These are phyloP conservation scores for Chrysochloris asiatica DNA, from an alignment of 2,113 vertebrate genomes.

Conservation along the genomic window DNA sequence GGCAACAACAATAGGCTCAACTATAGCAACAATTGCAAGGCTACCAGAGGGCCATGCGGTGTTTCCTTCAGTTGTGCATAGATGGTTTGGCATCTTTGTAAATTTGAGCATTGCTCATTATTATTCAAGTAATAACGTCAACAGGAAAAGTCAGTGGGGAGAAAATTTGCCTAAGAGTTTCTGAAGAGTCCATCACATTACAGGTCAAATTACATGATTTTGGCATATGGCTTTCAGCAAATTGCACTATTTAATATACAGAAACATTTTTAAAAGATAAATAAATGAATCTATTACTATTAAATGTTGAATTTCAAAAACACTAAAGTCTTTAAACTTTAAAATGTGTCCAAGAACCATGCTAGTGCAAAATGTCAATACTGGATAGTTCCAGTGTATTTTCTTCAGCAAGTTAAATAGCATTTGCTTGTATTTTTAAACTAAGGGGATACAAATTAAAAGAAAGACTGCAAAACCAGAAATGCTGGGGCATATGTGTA, in stretches of 20 bases:
- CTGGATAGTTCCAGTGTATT: neutral
- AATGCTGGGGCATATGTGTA: neutral
- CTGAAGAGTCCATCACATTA: neutral
- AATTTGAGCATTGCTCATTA: neutral
- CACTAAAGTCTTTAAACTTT: neutral
- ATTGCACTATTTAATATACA: neutral
- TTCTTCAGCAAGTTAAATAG: slow-evolving; percentile 16
- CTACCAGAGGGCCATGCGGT: too few relatives aligned
- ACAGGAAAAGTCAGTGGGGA: neutral
- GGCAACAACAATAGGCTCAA: too few relatives aligned
- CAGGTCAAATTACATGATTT: neutral
- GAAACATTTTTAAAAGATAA: neutral
- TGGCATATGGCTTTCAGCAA: neutral
- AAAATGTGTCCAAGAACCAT: neutral
- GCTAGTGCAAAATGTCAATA: neutral
- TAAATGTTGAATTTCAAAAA: neutral
- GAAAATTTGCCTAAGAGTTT: neutral
- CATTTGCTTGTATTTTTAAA: neutral
- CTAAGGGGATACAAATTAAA: slow-evolving; percentile 6
- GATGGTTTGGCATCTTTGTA: too few relatives aligned
- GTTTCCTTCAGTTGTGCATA: too few relatives aligned
- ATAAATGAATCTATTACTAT: too few relatives aligned
- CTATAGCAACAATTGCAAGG: too few relatives aligned
- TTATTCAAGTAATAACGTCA: neutral
- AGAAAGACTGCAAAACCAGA: neutral